These are phyloP conservation scores for Tylochromis polylepis DNA, from an alignment of 2,113 vertebrate genomes.

Conservation along the genomic window DNA sequence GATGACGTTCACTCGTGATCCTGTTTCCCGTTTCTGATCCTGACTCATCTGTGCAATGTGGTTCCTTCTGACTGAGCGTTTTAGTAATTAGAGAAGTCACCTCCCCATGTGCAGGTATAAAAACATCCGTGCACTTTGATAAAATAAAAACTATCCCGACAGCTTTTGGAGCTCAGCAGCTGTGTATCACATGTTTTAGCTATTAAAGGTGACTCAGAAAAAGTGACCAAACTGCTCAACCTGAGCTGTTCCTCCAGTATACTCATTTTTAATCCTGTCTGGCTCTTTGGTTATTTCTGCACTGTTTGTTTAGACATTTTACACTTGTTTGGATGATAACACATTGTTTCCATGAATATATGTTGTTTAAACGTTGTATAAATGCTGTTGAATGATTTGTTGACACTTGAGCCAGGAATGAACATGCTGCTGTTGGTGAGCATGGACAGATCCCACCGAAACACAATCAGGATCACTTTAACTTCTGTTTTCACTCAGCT, in stretches of 20 bases:
- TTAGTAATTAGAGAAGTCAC: not conserved
- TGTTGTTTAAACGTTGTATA: not conserved
- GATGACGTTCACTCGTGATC: not conserved
- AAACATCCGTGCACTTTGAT: not conserved
- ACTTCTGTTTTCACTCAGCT: not conserved
- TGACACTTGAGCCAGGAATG: constrained; percentile 92
- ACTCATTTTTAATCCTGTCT: not conserved
- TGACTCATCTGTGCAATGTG: not conserved
- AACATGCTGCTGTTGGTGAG: constrained; percentile 85
- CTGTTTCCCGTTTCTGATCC: not conserved
- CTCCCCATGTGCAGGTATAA: not conserved
- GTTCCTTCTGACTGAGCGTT: not conserved
- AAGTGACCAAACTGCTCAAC: not conserved
- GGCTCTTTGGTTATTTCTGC: not conserved
- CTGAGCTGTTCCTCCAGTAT: not conserved
- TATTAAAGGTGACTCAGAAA: not conserved
- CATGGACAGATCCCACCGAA: constrained; percentile 89
- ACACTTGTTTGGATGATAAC: not conserved
- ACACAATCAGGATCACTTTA: not conserved
- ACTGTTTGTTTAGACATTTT: not conserved
- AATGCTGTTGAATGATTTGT: constrained; percentile 83
- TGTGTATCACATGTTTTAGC: not conserved
- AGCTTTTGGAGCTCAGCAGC: too few relatives aligned
- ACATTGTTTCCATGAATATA: not conserved
- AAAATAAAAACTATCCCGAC: not conserved